Conservation (phyloP, 2,888 invertebrate genomes). For the Metallyticus violacea region DNA sequence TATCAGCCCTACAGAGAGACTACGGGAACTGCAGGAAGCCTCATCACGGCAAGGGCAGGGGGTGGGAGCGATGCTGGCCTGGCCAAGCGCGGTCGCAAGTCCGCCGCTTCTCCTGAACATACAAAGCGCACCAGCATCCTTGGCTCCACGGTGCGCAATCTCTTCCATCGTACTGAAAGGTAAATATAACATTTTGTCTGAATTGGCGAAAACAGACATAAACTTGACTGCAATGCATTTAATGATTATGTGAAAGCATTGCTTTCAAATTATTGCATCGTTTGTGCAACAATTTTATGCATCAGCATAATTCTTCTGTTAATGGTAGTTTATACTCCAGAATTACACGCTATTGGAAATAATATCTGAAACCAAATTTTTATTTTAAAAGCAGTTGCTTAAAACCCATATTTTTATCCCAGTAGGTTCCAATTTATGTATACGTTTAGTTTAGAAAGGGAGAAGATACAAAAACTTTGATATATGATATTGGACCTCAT, state of each 20-base stretch:
- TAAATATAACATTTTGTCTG: neutral
- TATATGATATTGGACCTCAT: no score
- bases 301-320: neutral
- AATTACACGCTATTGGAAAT: no score
- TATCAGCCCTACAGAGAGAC: neutral
- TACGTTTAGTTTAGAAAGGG: no score
- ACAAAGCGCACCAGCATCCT: neutral
- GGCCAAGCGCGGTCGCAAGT: neutral
- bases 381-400: no score
- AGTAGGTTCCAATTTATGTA: no score
- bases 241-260: neutral
- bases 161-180: neutral
- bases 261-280: neutral
- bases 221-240: no score
- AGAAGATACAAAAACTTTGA: no score
- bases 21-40: conserved; percentile 11
- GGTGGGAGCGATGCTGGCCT: neutral
- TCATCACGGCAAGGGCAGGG: neutral
- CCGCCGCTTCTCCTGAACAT: neutral
- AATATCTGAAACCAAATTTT: no score
- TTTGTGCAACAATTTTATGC: neutral
- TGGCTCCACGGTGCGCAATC: neutral
- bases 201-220: no score
- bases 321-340: neutral
- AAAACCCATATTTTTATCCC: no score